Evolutionary conservation across 2,888 invertebrate genomes (phyloP).

Genomic region (Hydriomena furcata): DNA sequence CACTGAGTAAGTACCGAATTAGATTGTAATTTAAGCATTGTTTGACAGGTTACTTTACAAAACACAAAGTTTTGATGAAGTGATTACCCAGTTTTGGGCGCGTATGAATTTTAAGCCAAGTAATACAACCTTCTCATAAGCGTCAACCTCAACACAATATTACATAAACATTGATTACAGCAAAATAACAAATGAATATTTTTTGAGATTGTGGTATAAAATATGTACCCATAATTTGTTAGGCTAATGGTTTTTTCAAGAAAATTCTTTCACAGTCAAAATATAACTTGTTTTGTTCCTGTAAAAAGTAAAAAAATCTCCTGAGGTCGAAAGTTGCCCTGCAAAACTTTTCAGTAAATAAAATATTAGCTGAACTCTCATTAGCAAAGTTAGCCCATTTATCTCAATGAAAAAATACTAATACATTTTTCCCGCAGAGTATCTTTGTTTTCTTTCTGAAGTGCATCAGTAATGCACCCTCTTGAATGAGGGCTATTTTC

Average conservation of each 20-base stretch:
- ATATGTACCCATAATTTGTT: too few relatives aligned
- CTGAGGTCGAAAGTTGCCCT: slow-evolving; percentile 1
- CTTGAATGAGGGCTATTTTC: slow-evolving; percentile 48
- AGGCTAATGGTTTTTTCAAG: too few relatives aligned
- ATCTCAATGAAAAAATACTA: slow-evolving; percentile 14
- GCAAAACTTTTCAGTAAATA: slow-evolving; percentile 21
- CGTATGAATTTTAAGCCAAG: background rate
- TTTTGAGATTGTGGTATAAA: too few relatives aligned
- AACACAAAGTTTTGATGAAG: slow-evolving; percentile 39
- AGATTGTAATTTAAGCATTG: slow-evolving; percentile 16
- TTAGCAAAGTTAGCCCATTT: slow-evolving; percentile 43
- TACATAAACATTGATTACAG: too few relatives aligned
- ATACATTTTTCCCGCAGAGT: slow-evolving; percentile 39
- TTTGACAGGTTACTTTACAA: slow-evolving; percentile 28
- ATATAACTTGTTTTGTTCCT: too few relatives aligned
- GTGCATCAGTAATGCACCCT: slow-evolving; percentile 75
- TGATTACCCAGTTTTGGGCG: slow-evolving; percentile 29
- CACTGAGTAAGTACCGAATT: slow-evolving; percentile 11
- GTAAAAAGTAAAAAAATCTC: background rate
- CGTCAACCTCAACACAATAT: too few relatives aligned
- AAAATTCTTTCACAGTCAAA: too few relatives aligned
- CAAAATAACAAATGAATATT: too few relatives aligned
- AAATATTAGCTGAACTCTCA: slow-evolving; percentile 32
- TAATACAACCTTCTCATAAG: background rate
- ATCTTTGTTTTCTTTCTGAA: slow-evolving; percentile 50